Percentiles rank a stretch among this genome's conserved stretches.
phyloP scores from a whole-genome alignment of 2,888 invertebrate genomes.

The Ceramica pisi region DNA sequence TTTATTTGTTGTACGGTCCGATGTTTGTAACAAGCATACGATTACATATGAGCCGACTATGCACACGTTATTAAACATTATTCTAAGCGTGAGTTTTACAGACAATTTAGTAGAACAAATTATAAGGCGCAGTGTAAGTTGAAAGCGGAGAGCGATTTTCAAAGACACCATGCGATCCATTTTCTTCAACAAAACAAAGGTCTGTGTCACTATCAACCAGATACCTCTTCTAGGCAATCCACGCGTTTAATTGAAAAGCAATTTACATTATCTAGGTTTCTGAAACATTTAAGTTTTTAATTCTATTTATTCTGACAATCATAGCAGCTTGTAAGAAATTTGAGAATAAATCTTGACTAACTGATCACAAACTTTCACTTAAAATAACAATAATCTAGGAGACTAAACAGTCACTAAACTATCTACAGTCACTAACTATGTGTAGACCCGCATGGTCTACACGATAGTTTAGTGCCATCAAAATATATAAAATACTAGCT shows the following conservation, averaged over 20 bases:
- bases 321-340: too few relatives aligned
- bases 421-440: too few relatives aligned
- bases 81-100: conserved; percentile 87
- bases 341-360: too few relatives aligned
- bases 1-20: conserved; percentile 82
- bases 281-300: background rate
- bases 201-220: too few relatives aligned
- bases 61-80: conserved; percentile 87
- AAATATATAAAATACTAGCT: too few relatives aligned
- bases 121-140: conserved; percentile 75
- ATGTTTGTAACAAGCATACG: conserved; percentile 76
- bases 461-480: too few relatives aligned
- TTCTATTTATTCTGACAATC: background rate
- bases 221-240: background rate
- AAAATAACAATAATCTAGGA: too few relatives aligned
- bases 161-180: background rate
- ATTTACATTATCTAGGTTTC: background rate
- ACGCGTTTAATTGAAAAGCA: background rate
- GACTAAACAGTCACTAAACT: too few relatives aligned
- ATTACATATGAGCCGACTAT: conserved; percentile 85
- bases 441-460: too few relatives aligned
- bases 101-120: conserved; percentile 90
- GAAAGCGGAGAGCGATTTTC: conserved; percentile 59
- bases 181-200: too few relatives aligned
- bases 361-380: too few relatives aligned